phyloP scores from a whole-genome alignment of 2,888 invertebrate genomes.

The Phania funesta region DNA sequence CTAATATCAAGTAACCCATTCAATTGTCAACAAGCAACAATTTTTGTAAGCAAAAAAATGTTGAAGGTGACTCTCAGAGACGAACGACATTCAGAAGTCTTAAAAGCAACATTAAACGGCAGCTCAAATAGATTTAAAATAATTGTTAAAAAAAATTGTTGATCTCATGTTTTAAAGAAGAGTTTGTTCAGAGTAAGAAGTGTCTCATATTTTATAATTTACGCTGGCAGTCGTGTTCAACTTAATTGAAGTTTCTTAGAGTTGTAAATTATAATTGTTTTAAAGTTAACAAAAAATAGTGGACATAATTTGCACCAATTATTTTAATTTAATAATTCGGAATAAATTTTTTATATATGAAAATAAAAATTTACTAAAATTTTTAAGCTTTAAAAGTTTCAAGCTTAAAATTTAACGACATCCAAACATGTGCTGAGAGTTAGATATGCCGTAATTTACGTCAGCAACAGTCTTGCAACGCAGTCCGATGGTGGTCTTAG shows the following conservation, averaged over 20 bases:
- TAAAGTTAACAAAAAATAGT: background rate
- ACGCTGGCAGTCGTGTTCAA: conserved; percentile 6
- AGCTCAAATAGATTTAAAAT: conserved; percentile 64
- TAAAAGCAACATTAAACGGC: conserved; percentile 60
- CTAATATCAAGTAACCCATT: background rate
- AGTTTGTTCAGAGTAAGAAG: background rate
- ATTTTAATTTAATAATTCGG: background rate
- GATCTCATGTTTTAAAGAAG: background rate
- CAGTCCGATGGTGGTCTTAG: too few relatives aligned
- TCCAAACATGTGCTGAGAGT: too few relatives aligned
- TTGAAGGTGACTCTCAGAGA: conserved; percentile 47
- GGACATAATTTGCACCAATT: background rate
- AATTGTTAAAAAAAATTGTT: conserved; percentile 20
- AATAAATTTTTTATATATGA: too few relatives aligned
- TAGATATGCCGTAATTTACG: too few relatives aligned
- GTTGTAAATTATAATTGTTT: background rate
- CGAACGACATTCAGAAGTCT: conserved; percentile 58
- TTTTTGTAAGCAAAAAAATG: background rate
- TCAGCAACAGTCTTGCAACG: too few relatives aligned
- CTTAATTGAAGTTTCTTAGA: conserved; percentile 4
- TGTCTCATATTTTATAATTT: background rate
- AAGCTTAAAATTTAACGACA: too few relatives aligned
- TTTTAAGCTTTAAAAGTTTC: too few relatives aligned
- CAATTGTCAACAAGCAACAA: conserved; percentile 44
- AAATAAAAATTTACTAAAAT: too few relatives aligned